Conservation (phyloP, 2,797 vertebrate species). For the Alfaro cultratus region DNA sequence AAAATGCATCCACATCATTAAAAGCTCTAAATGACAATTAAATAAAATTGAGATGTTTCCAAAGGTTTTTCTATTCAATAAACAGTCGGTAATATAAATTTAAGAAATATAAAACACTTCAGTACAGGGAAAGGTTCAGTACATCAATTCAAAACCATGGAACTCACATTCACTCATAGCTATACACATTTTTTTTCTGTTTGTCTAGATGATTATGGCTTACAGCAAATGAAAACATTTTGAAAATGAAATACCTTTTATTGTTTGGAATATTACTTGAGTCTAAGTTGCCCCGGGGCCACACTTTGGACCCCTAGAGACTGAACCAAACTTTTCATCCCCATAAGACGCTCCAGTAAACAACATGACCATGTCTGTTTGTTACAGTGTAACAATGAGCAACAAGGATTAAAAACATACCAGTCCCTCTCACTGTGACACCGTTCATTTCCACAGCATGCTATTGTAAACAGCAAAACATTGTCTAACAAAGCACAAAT, state of each 20-base stretch:
- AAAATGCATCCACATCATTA: background rate
- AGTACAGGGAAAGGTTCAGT: too few relatives aligned
- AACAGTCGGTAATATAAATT: background rate
- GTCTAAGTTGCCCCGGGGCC: too few relatives aligned
- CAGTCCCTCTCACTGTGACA: background rate
- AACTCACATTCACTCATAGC: background rate
- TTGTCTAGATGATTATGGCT: background rate
- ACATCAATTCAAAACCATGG: background rate
- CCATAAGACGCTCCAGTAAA: background rate
- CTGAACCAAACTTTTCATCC: background rate
- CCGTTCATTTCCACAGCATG: background rate
- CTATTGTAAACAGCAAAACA: background rate
- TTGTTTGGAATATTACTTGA: background rate
- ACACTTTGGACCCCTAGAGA: background rate
- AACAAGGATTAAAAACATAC: background rate
- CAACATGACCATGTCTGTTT: background rate
- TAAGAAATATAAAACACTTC: background rate
- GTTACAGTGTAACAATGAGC: background rate
- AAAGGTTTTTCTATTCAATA: background rate
- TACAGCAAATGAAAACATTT: background rate
- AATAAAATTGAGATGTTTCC: background rate
- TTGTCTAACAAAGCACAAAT: background rate
- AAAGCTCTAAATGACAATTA: background rate
- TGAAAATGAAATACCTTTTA: background rate
- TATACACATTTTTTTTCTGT: background rate